Conservation (phyloP, 1,140 invertebrate species). For the Zaprionus africanus region DNA sequence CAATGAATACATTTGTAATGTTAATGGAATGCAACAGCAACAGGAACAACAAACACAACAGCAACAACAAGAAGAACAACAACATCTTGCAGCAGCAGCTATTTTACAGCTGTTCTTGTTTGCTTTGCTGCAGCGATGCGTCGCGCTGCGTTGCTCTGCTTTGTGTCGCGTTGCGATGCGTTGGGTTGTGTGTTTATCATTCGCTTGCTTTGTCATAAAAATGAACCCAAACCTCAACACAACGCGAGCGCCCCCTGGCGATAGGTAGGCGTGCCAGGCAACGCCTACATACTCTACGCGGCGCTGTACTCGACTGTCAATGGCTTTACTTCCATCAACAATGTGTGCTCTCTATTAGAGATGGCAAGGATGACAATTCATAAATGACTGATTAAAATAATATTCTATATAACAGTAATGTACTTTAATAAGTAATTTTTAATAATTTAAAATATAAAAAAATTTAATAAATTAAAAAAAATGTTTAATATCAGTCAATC, state of each 20-base stretch:
- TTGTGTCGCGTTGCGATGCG: conserved; percentile 6
- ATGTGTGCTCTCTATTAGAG: conserved; percentile 8
- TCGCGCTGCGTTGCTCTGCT: not conserved
- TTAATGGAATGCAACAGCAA: conserved; percentile 75
- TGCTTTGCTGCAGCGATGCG: conserved; percentile 9
- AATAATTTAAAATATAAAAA: too few relatives aligned
- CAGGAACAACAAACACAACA: conserved; percentile 31
- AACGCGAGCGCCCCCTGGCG: conserved; percentile 13
- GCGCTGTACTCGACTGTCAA: not conserved
- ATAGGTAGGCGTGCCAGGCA: conserved; percentile 5
- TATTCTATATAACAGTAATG: too few relatives aligned
- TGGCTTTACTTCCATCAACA: conserved; percentile 11
- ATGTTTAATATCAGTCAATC: too few relatives aligned
- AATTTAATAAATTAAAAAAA: too few relatives aligned
- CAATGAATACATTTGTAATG: conserved; percentile 82
- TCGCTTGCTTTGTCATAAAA: conserved; percentile 36
- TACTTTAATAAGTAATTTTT: too few relatives aligned
- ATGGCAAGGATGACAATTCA: not conserved
- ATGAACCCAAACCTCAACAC: conserved; percentile 23
- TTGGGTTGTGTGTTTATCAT: conserved; percentile 21
- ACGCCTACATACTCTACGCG: conserved; percentile 38
- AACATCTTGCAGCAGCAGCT: conserved; percentile 38
- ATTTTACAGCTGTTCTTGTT: conserved; percentile 62
- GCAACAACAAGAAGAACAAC: conserved; percentile 49
- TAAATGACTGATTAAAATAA: too few relatives aligned